Evolutionary conservation across 2,797 vertebrate genomes (phyloP).

Genomic region (Anguilla pacifica): DNA sequence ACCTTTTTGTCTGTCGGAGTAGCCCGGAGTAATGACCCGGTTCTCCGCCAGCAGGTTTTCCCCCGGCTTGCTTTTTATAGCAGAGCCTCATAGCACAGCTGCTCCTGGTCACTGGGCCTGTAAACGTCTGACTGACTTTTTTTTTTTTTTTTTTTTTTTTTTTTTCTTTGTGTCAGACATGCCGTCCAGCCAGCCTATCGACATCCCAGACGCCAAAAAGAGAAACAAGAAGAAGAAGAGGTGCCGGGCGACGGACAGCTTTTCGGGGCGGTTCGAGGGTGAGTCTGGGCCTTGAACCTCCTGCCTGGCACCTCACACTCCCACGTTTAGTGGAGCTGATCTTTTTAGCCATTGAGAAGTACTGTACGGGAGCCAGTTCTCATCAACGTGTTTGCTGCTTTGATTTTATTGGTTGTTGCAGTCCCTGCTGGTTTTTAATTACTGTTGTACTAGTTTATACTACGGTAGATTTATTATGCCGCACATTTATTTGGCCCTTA

Average conservation of each 20-base stretch:
- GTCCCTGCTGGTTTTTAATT: no score
- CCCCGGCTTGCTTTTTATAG: neutral
- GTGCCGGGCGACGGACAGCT: conserved; percentile 95
- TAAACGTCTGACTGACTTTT: neutral
- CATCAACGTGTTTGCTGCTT: neutral
- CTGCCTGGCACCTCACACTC: no score
- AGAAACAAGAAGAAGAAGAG: conserved; percentile 98
- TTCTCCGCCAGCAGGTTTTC: neutral
- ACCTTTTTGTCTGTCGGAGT: neutral
- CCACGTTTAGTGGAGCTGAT: no score
- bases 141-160: neutral
- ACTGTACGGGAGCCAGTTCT: neutral
- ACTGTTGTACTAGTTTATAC: no score
- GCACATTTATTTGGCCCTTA: neutral
- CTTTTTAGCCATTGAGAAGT: no score
- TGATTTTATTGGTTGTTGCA: neutral
- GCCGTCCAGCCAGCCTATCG: conserved; percentile 91
- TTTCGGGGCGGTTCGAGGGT: conserved; percentile 96
- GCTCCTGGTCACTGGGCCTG: neutral
- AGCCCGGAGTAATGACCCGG: neutral
- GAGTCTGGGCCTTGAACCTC: conserved; percentile 32
- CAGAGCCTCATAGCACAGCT: neutral
- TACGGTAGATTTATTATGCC: no score
- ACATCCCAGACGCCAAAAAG: conserved; percentile 96
- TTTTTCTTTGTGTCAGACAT: conserved; percentile 74